phyloP scores from a whole-genome alignment of 2,888 invertebrate genomes.

The Isoperla grammatica region DNA sequence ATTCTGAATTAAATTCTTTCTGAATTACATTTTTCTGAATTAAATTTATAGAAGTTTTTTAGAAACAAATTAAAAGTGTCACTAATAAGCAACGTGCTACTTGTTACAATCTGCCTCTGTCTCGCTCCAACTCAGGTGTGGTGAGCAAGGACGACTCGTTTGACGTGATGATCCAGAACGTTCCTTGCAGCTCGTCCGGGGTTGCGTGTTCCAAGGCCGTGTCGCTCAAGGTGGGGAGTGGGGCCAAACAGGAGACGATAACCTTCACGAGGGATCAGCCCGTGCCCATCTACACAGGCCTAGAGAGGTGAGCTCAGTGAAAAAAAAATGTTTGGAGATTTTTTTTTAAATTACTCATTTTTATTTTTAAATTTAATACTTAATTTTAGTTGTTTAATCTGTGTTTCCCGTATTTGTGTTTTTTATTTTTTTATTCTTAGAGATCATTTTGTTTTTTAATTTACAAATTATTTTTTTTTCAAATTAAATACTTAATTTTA shows the following conservation, averaged over 20 bases:
- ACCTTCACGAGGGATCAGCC: slow-evolving; percentile 56
- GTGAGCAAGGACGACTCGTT: slow-evolving; percentile 58
- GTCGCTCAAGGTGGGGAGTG: slow-evolving; percentile 57
- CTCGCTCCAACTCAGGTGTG: slow-evolving; percentile 34
- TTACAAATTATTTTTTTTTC: too few relatives aligned
- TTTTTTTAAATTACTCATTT: slow-evolving; percentile 8
- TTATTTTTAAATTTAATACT: background rate
- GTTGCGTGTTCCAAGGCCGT: slow-evolving; percentile 84
- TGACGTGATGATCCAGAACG: slow-evolving; percentile 72
- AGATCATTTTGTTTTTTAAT: too few relatives aligned
- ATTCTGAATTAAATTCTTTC: too few relatives aligned
- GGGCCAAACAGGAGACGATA: slow-evolving; percentile 55
- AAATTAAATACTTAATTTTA: too few relatives aligned
- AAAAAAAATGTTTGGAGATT: slow-evolving; percentile 40
- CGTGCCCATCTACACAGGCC: slow-evolving; percentile 41
- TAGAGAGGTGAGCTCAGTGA: slow-evolving; percentile 44
- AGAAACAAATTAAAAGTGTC: too few relatives aligned
- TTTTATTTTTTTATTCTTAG: background rate
- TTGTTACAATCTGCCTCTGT: too few relatives aligned
- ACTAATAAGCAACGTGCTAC: too few relatives aligned
- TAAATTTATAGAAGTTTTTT: too few relatives aligned
- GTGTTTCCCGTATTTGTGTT: too few relatives aligned
- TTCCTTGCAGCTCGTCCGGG: slow-evolving; percentile 79
- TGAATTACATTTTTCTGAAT: too few relatives aligned
- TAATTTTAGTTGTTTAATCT: too few relatives aligned